Base-by-base conservation (phyloP, 2,113 vertebrate species). In the Siphamia tubifer region DNA sequence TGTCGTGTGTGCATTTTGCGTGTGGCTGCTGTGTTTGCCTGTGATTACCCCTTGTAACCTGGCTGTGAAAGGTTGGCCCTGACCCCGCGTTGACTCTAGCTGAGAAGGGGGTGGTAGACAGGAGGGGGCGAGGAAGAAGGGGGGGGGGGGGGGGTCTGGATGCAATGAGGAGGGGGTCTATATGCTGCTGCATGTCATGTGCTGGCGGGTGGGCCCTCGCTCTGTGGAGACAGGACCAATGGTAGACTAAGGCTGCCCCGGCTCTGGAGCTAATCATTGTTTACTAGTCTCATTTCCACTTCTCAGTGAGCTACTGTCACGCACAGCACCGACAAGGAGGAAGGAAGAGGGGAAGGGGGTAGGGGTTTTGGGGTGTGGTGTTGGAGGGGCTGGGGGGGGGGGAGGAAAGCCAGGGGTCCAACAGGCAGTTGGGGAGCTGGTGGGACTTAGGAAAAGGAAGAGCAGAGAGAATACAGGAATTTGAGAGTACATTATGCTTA, bases 251-350 rank as follows among this genome's bases (percentile, higher is more conserved):
- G 83, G 68, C 83, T 55, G 68, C 69, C 70, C 71, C 21, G 52
- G 88, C 89, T 91, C 91, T 94, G 92, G 92, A 94, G 90, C 87
- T 92, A 93, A 93, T 94, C 92, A 91, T 89, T 92, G 88, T 93
- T 94, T 94, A 93, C 92, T 92, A 91, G 88, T 90, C 90, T 91
- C 88, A 91, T 93, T 94, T 93, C 93, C 93, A 93, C 91, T 92
- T 92, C 81, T 90, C 90, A 92, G 90, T 82, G 88, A 93, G 93
- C 91, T 93, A 91, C 91, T 93, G 92, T 94, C 92, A 93, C 90
- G 91, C 92, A 93, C 88, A 82, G 85, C 87, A 87, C 85, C 60
- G 67, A 81, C 78, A 76, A 73, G 77, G 83, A 84, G 84, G 78
- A 84, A 82, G 77, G 61, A 75, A 66, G 73, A 65, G 65, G 75